These are phyloP conservation scores for Ypsolopha sequella DNA, from an alignment of 2,888 invertebrate species.

Conservation along the genomic window DNA sequence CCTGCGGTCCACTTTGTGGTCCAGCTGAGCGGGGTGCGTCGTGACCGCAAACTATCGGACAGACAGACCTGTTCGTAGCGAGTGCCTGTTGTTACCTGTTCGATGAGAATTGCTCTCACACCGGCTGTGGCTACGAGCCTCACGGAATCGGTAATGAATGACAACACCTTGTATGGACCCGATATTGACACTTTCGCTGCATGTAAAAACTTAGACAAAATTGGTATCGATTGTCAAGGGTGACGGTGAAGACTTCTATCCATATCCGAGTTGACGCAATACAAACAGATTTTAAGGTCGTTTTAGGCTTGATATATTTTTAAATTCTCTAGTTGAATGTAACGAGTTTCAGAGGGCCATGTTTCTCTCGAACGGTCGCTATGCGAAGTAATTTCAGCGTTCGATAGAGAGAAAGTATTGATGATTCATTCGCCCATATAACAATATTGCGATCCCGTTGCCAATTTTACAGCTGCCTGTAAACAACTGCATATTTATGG, in stretches of 20 bases:
- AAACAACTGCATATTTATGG: conserved; percentile 34
- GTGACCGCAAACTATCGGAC: conserved; percentile 47
- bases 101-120: conserved; percentile 24
- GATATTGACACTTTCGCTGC: not conserved
- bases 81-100: too few relatives aligned
- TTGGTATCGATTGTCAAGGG: too few relatives aligned
- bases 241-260: too few relatives aligned
- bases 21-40: conserved; percentile 37
- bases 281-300: too few relatives aligned
- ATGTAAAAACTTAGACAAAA: too few relatives aligned
- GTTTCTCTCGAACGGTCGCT: too few relatives aligned
- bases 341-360: too few relatives aligned
- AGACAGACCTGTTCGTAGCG: conserved; percentile 26
- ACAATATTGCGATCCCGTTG: conserved; percentile 23
- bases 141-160: conserved; percentile 19
- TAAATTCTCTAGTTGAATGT: too few relatives aligned
- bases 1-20: conserved; percentile 45
- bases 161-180: conserved; percentile 9
- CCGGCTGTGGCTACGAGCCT: conserved; percentile 12
- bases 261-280: too few relatives aligned
- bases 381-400: too few relatives aligned
- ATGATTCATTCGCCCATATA: conserved; percentile 26
- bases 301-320: too few relatives aligned
- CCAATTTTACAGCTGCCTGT: conserved; percentile 42
- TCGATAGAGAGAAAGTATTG: not conserved